phyloP scores from a whole-genome alignment of 2,797 vertebrate species.

The Coracias cyanogaster region DNA sequence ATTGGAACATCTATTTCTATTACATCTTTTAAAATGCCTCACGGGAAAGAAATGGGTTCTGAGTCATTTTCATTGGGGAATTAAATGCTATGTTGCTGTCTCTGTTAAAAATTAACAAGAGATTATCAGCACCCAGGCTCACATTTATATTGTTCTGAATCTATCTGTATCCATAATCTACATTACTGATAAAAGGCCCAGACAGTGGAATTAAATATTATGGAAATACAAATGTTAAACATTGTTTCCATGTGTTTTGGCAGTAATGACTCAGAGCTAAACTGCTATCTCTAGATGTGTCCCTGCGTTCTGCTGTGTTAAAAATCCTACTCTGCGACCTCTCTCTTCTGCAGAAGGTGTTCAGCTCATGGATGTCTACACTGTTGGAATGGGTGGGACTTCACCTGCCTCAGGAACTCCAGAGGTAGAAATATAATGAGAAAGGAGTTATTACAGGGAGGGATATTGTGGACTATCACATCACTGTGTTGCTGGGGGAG shows the following conservation, averaged over 20 bases:
- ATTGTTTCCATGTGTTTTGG: constrained; percentile 31
- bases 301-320: neutral
- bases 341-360: neutral
- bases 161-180: neutral
- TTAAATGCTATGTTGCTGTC: neutral
- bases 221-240: constrained; percentile 1
- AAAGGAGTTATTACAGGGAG: neutral
- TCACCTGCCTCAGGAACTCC: neutral
- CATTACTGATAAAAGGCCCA: constrained; percentile 28
- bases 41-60: neutral
- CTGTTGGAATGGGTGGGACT: neutral
- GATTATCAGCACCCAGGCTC: neutral
- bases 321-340: neutral
- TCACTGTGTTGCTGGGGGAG: neutral
- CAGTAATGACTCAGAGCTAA: constrained; percentile 24
- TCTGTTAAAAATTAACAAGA: constrained; percentile 29
- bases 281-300: neutral
- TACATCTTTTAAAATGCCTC: neutral
- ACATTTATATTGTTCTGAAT: constrained; percentile 7
- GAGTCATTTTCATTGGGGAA: constrained; percentile 20
- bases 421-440: neutral
- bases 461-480: neutral
- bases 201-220: constrained; percentile 12
- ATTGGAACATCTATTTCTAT: neutral
- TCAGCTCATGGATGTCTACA: rapidly evolving